phyloP scores from a whole-genome alignment of 2,113 vertebrate species.

The Zootoca vivipara region DNA sequence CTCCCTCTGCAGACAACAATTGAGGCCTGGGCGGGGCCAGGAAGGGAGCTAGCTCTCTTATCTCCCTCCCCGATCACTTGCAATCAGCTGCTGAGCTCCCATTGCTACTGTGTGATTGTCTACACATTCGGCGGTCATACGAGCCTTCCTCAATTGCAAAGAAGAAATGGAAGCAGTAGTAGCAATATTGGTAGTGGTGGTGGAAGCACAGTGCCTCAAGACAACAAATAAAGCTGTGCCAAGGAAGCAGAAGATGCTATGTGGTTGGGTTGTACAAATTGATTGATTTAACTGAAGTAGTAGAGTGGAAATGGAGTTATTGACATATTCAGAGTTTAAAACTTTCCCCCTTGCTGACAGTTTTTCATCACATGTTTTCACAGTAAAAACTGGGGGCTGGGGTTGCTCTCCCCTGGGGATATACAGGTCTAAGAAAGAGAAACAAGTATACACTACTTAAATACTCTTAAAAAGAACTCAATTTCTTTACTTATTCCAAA shows the following conservation, averaged over 20 bases:
- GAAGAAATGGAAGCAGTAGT: neutral
- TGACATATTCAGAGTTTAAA: neutral
- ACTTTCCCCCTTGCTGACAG: neutral
- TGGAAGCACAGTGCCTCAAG: neutral
- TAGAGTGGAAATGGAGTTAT: neutral
- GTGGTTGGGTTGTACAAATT: neutral
- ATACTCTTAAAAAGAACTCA: neutral
- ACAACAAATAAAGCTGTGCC: neutral
- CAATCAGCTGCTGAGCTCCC: too few relatives aligned
- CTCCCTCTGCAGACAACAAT: too few relatives aligned
- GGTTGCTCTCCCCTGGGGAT: neutral
- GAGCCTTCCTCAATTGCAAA: neutral
- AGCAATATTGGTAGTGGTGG: neutral
- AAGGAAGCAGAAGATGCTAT: neutral
- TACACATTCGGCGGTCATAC: neutral
- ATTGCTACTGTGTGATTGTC: neutral
- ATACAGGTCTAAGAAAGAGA: neutral
- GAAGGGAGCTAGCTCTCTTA: too few relatives aligned
- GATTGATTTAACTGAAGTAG: neutral
- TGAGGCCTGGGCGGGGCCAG: too few relatives aligned
- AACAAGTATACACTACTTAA: neutral
- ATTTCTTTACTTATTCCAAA: constrained; percentile 4
- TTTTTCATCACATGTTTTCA: neutral
- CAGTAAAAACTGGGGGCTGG: neutral
- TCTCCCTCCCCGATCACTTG: too few relatives aligned